Evolutionary conservation across 2,888 invertebrate species (phyloP).

Genomic region (Platynereis dumerilii): DNA sequence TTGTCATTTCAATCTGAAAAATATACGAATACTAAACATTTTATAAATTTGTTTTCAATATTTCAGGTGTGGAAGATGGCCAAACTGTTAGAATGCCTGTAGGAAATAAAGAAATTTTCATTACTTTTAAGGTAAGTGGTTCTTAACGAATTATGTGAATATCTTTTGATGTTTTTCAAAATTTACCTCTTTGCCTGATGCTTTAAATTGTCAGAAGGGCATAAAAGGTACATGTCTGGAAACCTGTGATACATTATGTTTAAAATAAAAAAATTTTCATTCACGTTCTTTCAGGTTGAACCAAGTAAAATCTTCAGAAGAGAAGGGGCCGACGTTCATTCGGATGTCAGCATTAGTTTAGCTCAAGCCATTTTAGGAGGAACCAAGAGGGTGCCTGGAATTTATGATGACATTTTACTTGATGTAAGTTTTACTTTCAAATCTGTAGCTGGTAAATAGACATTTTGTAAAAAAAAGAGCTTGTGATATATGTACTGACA

Average conservation of each 20-base stretch:
- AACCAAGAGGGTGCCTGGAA: conserved; percentile 86
- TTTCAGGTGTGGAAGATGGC: conserved; percentile 84
- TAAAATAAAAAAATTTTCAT: background rate
- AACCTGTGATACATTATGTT: too few species aligned
- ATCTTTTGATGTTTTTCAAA: background rate
- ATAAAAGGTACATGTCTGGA: too few species aligned
- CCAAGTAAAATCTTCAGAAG: conserved; percentile 87
- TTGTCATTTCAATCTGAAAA: too few species aligned
- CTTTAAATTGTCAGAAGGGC: background rate
- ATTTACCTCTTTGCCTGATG: too few species aligned
- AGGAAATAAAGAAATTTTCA: conserved; percentile 86
- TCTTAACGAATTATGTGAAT: background rate
- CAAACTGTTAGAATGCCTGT: conserved; percentile 95
- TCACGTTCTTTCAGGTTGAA: conserved; percentile 56
- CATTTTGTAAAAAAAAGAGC: too few species aligned
- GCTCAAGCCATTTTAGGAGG: conserved; percentile 95
- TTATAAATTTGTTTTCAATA: background rate
- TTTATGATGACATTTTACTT: conserved; percentile 92
- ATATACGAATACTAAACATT: background rate
- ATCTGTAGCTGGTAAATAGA: too few species aligned
- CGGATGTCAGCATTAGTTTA: conserved; percentile 88
- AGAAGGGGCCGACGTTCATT: conserved; percentile 94
- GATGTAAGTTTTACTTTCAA: conserved; percentile 70
- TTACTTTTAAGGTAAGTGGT: conserved; percentile 85
- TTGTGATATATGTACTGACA: too few species aligned